These are phyloP conservation scores for Varroa destructor DNA, from an alignment of 1,140 invertebrate genomes.

Conservation along the genomic window DNA sequence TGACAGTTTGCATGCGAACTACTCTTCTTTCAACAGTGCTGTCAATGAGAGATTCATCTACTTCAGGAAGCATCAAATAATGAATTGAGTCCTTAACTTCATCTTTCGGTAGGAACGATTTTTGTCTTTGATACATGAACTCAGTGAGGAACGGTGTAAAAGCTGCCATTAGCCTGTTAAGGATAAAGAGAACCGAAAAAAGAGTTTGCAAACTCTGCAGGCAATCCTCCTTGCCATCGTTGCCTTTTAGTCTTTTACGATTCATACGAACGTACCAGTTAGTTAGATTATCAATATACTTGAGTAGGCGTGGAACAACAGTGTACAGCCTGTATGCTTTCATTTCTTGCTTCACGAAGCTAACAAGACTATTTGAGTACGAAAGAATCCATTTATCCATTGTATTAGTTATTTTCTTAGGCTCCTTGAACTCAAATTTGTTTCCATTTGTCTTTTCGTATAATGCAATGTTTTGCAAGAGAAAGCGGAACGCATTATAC, in stretches of 20 bases:
- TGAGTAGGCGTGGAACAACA: conserved; percentile 78
- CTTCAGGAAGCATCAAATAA: conserved; percentile 69
- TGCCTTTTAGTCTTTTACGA: conserved; percentile 75
- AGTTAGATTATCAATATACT: conserved; percentile 92
- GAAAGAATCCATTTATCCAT: conserved; percentile 98
- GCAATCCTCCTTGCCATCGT: conserved; percentile 59
- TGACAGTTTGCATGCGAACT: conserved; percentile 78
- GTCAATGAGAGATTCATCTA: conserved; percentile 59
- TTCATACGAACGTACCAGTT: conserved; percentile 99
- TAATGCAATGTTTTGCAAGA: conserved; percentile 79
- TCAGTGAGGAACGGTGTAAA: conserved; percentile 96
- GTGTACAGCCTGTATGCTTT: conserved; percentile 80
- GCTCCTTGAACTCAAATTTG: conserved; percentile 37
- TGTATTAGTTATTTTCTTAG: conserved; percentile 51
- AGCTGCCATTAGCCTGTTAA: conserved; percentile 84
- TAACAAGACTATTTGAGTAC: conserved; percentile 79
- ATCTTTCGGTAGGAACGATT: conserved; percentile 42
- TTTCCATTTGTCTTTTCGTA: conserved; percentile 52
- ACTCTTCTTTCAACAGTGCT: conserved; percentile 76
- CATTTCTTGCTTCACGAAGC: conserved; percentile 86
- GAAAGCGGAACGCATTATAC: conserved; percentile 95
- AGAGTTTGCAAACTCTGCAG: conserved; percentile 70
- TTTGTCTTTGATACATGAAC: conserved; percentile 80
- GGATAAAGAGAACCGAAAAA: conserved; percentile 70
- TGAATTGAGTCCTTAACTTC: conserved; percentile 58